A percentile compares a stretch with the other conserved stretches of the same genome.
phyloP scores from a whole-genome alignment of 2,797 vertebrate species.

The Phyllotis vaccarum region DNA sequence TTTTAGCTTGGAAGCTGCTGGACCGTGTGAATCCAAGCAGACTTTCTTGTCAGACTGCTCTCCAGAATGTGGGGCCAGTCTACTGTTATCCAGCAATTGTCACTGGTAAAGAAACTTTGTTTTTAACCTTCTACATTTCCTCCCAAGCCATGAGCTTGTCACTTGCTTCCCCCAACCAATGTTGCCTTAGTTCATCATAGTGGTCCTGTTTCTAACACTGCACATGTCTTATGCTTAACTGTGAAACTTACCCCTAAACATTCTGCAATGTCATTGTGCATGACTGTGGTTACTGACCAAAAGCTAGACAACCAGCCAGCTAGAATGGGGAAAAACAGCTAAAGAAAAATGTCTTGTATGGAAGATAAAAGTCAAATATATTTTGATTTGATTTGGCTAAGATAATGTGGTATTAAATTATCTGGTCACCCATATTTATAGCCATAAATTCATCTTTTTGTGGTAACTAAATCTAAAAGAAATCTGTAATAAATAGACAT shows the following conservation, averaged over 20 bases:
- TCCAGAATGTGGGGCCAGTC: not conserved
- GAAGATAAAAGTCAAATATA: slow-evolving; percentile 69
- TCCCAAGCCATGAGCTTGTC: not conserved
- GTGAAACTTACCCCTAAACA: not conserved
- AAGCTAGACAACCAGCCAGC: slow-evolving; percentile 39
- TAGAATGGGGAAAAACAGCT: slow-evolving; percentile 45
- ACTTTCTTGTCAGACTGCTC: not conserved
- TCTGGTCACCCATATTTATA: slow-evolving; percentile 70
- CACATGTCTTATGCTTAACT: not conserved
- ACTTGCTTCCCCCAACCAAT: not conserved
- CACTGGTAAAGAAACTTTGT: not conserved
- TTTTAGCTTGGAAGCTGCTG: not conserved
- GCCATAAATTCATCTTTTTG: slow-evolving; percentile 76
- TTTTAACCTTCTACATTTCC: not conserved
- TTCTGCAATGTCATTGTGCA: not conserved
- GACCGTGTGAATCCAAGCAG: not conserved
- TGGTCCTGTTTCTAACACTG: not conserved
- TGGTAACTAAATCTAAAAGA: slow-evolving; percentile 76
- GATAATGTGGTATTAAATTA: slow-evolving; percentile 75
- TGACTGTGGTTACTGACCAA: slow-evolving; percentile 23
- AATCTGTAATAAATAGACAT: slow-evolving; percentile 77
- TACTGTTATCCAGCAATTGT: not conserved
- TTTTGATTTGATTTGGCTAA: slow-evolving; percentile 78
- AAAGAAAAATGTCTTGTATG: slow-evolving; percentile 63
- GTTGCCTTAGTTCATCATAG: not conserved